phyloP scores from a whole-genome alignment of 1,140 invertebrate genomes.

The Apis mellifera region DNA sequence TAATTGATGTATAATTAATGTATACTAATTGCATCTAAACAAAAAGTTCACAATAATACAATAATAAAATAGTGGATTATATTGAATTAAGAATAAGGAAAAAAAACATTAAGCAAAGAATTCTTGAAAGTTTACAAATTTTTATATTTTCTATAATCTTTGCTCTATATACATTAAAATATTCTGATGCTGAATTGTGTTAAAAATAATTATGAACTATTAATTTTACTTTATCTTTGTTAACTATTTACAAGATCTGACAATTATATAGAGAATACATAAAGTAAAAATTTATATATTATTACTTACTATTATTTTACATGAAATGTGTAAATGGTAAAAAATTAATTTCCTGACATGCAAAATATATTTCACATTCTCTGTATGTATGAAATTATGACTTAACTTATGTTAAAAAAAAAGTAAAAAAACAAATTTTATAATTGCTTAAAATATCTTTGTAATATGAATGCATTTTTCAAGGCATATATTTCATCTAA shows the following conservation, averaged over 20 bases:
- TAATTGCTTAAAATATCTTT: constrained; percentile 1
- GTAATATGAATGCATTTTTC: constrained; percentile 22
- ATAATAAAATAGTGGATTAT: constrained; percentile 6
- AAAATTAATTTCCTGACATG: constrained; percentile 2
- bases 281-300: not conserved
- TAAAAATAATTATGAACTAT: not conserved
- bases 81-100: not conserved
- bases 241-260: not conserved
- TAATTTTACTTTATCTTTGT: not conserved
- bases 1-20: not conserved
- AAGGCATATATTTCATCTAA: not conserved
- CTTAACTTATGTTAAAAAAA: constrained; percentile 10
- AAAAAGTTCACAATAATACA: constrained; percentile 35
- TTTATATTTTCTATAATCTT: constrained; percentile 36
- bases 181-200: not conserved
- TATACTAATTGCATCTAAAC: constrained; percentile 20
- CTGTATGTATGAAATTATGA: constrained; percentile 5
- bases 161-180: not conserved
- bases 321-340: not conserved
- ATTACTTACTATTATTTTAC: not conserved
- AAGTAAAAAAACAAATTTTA: not conserved
- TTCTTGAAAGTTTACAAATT: constrained; percentile 38
- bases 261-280: not conserved
- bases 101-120: constrained; percentile 4
- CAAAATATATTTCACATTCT: constrained; percentile 15